Evolutionary conservation across 2,888 invertebrate species (phyloP).

Genomic region (Platycheirus rosarum): DNA sequence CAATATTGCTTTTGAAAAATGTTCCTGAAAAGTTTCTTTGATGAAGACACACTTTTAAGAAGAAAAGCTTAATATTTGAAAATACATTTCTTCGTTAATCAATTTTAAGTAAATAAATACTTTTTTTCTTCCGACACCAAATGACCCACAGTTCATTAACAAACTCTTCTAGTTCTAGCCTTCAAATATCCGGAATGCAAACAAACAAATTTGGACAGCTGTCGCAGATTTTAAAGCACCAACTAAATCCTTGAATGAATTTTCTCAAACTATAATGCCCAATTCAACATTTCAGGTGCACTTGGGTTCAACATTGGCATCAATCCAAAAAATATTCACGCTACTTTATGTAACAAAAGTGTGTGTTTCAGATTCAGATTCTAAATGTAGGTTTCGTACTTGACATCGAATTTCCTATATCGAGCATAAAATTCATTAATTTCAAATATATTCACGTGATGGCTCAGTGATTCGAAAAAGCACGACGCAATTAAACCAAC

Average conservation of each 20-base stretch:
- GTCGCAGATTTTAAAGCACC: background rate
- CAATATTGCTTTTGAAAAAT: no score
- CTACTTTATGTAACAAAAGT: constrained; percentile 28
- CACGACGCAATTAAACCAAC: background rate
- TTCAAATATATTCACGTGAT: constrained; percentile 46
- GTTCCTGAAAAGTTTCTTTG: no score
- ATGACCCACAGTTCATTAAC: background rate
- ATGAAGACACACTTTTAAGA: no score
- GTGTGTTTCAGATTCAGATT: no score
- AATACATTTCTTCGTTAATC: no score
- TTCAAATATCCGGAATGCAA: background rate
- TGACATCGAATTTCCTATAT: constrained; percentile 32
- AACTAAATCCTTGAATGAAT: background rate
- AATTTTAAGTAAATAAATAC: no score
- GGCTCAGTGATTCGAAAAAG: constrained; percentile 16
- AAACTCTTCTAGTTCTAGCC: background rate
- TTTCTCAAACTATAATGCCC: constrained; percentile 24
- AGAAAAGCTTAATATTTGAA: no score
- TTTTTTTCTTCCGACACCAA: no score
- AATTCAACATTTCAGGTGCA: constrained; percentile 21
- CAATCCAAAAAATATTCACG: constrained; percentile 1
- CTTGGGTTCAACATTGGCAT: constrained; percentile 34
- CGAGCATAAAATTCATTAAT: constrained; percentile 13
- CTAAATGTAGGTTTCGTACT: no score
- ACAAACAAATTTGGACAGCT: background rate